Conservation (phyloP, 2,888 invertebrate species). For the Caenorhabditis zanzibari region DNA sequence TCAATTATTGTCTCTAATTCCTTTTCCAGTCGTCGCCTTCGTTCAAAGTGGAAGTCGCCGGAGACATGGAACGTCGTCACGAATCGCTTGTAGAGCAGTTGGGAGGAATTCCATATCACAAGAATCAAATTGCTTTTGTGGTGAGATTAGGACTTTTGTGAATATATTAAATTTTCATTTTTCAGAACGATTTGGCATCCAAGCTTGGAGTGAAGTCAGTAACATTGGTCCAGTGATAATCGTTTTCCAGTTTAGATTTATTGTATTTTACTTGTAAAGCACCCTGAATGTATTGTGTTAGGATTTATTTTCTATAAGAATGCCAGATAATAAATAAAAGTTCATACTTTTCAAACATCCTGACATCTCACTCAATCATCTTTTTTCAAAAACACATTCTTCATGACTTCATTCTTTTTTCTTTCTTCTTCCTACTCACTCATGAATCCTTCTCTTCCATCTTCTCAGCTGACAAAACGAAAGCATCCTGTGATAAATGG, state of each 20-base stretch:
- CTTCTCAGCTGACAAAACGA: conserved; percentile 52
- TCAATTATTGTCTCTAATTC: conserved; percentile 16
- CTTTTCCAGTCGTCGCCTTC: conserved; percentile 70
- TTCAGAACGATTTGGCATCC: conserved; percentile 74
- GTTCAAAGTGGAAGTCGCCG: conserved; percentile 77
- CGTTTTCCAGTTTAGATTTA: background rate
- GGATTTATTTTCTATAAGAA: background rate
- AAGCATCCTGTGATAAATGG: conserved; percentile 58
- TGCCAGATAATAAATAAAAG: background rate
- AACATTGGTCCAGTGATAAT: conserved; percentile 32
- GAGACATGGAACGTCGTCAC: conserved; percentile 79
- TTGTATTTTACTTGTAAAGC: conserved; percentile 11
- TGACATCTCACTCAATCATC: conserved; percentile 54
- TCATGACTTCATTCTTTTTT: conserved; percentile 18
- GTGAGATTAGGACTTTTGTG: background rate
- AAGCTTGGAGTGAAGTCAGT: conserved; percentile 68
- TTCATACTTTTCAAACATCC: conserved; percentile 12
- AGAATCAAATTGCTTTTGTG: conserved; percentile 77
- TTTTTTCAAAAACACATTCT: conserved; percentile 27
- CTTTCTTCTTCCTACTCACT: conserved; percentile 26
- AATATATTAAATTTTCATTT: background rate
- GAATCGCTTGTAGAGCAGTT: conserved; percentile 74
- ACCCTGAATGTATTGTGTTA: background rate
- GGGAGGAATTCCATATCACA: conserved; percentile 81
- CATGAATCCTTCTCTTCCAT: conserved; percentile 16